These are phyloP conservation scores for Euplexia lucipara DNA, from an alignment of 2,888 invertebrate species.

Conservation along the genomic window DNA sequence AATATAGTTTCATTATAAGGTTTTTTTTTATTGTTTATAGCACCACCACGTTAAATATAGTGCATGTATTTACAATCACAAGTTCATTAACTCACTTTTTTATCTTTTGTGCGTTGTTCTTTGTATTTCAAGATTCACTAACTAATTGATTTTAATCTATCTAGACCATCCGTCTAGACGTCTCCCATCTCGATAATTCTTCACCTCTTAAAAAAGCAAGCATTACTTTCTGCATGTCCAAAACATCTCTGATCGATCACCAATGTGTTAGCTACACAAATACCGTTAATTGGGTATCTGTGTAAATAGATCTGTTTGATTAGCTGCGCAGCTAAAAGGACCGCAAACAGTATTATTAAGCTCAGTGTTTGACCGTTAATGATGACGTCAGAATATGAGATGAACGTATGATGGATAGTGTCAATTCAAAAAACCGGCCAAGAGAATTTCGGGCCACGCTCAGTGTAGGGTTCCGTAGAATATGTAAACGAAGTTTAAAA, in stretches of 20 bases:
- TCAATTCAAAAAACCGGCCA: too few species aligned
- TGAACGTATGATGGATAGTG: conserved; percentile 25
- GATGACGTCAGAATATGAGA: conserved; percentile 21
- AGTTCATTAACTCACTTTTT: too few species aligned
- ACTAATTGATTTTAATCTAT: neutral
- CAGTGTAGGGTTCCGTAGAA: too few species aligned
- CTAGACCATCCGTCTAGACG: neutral
- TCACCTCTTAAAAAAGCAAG: neutral
- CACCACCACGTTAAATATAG: too few species aligned
- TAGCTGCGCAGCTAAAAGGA: conserved; percentile 56
- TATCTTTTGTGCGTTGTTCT: too few species aligned
- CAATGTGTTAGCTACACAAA: conserved; percentile 38
- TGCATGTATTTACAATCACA: too few species aligned
- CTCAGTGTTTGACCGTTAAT: conserved; percentile 31
- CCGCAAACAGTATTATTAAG: conserved; percentile 50
- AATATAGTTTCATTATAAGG: too few species aligned
- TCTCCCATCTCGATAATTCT: neutral
- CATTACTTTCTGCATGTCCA: neutral
- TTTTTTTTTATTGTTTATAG: too few species aligned
- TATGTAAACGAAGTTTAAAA: too few species aligned
- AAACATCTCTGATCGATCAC: conserved; percentile 29
- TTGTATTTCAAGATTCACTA: too few species aligned
- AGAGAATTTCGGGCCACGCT: too few species aligned
- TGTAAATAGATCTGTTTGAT: conserved; percentile 45
- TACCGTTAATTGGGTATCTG: conserved; percentile 55